phyloP scores from a whole-genome alignment of 1,140 invertebrate genomes.

The Drosophila yakuba region DNA sequence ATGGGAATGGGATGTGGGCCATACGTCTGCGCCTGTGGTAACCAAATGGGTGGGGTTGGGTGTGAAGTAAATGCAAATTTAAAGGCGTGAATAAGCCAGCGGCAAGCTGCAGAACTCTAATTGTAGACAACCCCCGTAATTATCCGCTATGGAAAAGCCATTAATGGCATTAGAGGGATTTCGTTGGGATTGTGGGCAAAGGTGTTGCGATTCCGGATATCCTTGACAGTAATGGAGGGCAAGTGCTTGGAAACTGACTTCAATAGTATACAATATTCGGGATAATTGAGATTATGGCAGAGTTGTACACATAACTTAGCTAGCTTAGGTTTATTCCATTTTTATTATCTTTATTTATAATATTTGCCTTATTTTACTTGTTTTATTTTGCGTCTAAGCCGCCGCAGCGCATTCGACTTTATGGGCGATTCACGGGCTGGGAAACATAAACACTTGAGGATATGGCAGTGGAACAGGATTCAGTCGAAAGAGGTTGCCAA shows the following conservation, averaged over 20 bases:
- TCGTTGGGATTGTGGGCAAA: conserved; percentile 14
- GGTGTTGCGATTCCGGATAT: conserved; percentile 21
- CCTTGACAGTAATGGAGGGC: neutral
- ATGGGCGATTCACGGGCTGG: conserved; percentile 30
- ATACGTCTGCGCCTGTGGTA: conserved; percentile 38
- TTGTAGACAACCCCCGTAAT: conserved; percentile 82
- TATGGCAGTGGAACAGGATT: conserved; percentile 55
- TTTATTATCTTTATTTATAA: conserved; percentile 8
- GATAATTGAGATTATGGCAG: too few species aligned
- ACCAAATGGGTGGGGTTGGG: neutral
- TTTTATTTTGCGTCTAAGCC: neutral
- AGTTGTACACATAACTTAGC: too few species aligned
- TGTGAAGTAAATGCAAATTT: conserved; percentile 74
- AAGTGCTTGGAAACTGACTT: conserved; percentile 1
- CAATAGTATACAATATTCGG: too few species aligned
- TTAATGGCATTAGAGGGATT: conserved; percentile 80
- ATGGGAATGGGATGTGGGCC: conserved; percentile 12
- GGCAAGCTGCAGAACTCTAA: conserved; percentile 68
- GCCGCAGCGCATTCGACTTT: too few species aligned
- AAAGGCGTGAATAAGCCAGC: conserved; percentile 80
- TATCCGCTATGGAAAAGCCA: conserved; percentile 83
- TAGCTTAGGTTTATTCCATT: neutral
- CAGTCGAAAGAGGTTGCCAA: conserved; percentile 15
- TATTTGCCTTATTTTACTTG: neutral
- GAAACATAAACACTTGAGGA: conserved; percentile 72